Percentiles rank a stretch among this genome's conserved stretches.
These are phyloP conservation scores for Empis stercorea DNA, from an alignment of 2,888 invertebrate species.

Conservation along the genomic window DNA sequence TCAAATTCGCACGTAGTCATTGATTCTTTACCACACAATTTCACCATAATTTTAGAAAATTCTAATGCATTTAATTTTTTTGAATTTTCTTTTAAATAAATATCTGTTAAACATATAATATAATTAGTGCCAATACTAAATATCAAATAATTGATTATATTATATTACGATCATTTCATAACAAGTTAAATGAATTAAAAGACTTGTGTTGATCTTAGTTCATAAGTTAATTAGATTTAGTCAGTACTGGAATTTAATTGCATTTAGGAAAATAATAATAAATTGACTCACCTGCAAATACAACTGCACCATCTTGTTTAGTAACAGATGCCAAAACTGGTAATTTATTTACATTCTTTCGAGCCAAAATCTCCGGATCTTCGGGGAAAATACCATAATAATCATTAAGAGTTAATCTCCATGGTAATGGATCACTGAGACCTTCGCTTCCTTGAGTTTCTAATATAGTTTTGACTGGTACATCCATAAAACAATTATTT, in stretches of 20 bases:
- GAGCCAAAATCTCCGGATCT: constrained; percentile 2
- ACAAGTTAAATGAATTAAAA: too few relatives aligned
- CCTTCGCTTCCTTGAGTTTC: constrained; percentile 11
- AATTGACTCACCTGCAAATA: constrained; percentile 31
- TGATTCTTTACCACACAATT: constrained; percentile 19
- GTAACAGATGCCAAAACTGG: constrained; percentile 37
- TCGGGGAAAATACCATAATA: constrained; percentile 22
- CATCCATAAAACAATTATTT: constrained; percentile 23
- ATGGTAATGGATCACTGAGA: constrained; percentile 5
- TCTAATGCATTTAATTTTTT: too few relatives aligned
- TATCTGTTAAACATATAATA: too few relatives aligned
- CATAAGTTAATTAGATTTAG: too few relatives aligned
- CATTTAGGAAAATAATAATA: too few relatives aligned
- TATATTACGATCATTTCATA: too few relatives aligned
- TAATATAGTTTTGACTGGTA: constrained; percentile 22
- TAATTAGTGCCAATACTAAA: too few relatives aligned
- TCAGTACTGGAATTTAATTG: too few relatives aligned
- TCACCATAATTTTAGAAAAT: constrained; percentile 6
- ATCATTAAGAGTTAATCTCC: constrained; percentile 20
- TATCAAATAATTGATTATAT: too few relatives aligned
- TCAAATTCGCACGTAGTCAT: constrained; percentile 17
- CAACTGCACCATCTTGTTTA: constrained; percentile 38
- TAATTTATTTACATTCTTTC: constrained; percentile 15
- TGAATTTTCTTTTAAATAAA: too few relatives aligned
- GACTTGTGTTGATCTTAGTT: too few relatives aligned